phyloP scores from a whole-genome alignment of 2,113 vertebrate species.

The Riparia riparia region DNA sequence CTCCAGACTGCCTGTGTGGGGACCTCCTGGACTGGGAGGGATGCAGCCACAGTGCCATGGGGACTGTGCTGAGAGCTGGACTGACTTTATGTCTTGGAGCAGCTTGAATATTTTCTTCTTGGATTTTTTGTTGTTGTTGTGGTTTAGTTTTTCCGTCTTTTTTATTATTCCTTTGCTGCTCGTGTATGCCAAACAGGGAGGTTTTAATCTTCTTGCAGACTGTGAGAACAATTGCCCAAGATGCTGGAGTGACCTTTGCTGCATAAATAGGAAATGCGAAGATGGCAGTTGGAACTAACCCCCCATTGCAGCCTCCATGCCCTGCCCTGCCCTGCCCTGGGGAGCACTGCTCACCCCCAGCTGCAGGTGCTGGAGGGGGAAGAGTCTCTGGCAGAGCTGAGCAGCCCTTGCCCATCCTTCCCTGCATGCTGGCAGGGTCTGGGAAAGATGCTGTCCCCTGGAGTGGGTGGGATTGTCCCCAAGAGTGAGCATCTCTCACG shows the following conservation, averaged over 20 bases:
- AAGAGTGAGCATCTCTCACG: neutral
- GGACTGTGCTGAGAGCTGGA: neutral
- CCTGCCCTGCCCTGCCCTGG: neutral
- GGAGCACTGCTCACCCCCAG: neutral
- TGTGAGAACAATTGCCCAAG: neutral
- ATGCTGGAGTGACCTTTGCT: neutral
- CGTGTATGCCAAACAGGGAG: neutral
- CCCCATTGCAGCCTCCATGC: neutral
- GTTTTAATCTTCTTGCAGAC: conserved; percentile 18
- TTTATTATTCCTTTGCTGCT: neutral
- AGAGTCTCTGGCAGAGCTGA: neutral
- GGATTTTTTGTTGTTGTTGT: neutral
- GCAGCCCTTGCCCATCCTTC: neutral
- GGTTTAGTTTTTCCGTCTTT: rapidly evolving
- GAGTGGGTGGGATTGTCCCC: neutral
- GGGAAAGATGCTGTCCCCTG: neutral
- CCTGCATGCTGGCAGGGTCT: neutral
- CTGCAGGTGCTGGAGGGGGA: neutral
- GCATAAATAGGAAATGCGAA: neutral
- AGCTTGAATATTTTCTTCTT: neutral
- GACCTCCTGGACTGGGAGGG: neutral
- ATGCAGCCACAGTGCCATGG: neutral
- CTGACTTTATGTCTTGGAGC: neutral
- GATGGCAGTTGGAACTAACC: neutral
- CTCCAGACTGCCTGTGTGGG: neutral